Conservation (phyloP, 2,113 vertebrate species). For the Brachirus orientalis region DNA sequence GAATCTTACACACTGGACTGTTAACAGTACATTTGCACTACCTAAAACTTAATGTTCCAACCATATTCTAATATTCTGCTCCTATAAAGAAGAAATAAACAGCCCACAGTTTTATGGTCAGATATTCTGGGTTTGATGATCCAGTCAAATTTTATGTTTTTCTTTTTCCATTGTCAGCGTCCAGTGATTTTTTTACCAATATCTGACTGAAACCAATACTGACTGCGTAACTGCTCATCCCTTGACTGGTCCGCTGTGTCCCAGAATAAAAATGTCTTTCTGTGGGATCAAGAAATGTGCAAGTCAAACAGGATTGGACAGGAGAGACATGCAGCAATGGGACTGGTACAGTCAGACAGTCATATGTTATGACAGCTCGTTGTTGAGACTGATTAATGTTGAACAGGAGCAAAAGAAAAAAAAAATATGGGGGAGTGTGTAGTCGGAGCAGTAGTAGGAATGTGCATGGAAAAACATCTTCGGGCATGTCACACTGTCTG, state of each 20-base stretch:
- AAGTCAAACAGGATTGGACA: constrained; percentile 38
- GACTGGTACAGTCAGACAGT: constrained; percentile 22
- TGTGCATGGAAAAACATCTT: constrained; percentile 45
- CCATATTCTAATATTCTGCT: no score
- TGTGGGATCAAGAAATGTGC: constrained; percentile 37
- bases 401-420: constrained; percentile 28
- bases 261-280: constrained; percentile 22
- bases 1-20: no score
- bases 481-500: constrained; percentile 1
- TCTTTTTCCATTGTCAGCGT: no score
- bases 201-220: no score
- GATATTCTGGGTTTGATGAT: no score
- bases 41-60: no score
- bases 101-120: no score
- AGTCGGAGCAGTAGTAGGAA: constrained; percentile 21
- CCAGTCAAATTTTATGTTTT: no score
- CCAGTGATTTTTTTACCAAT: no score
- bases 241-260: background rate
- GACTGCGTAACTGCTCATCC: no score
- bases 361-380: constrained; percentile 44
- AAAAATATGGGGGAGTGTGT: constrained; percentile 28
- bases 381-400: constrained; percentile 36
- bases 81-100: no score
- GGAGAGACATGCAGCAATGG: constrained; percentile 30
- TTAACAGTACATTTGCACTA: no score